A percentile compares a stretch with the other conserved stretches of the same genome.
phyloP scores from a whole-genome alignment of 2,113 vertebrate species.

The Etheostoma cragini region DNA sequence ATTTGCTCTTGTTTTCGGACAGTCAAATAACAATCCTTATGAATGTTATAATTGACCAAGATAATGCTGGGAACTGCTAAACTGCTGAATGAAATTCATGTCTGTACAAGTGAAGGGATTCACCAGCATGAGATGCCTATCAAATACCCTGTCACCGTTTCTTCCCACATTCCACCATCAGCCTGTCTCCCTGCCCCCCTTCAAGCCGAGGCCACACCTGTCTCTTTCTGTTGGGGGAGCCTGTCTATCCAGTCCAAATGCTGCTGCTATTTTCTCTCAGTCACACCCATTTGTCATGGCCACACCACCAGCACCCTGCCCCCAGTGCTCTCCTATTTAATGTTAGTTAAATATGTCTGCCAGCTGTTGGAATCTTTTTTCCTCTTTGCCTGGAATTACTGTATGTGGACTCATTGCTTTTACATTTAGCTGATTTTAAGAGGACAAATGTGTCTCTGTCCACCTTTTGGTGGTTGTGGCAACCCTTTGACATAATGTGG shows the following conservation, averaged over 20 bases:
- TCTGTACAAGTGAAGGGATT: conserved; percentile 40
- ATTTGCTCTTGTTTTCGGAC: not conserved
- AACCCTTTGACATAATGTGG: not conserved
- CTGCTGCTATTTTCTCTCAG: conserved; percentile 79
- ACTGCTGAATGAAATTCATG: conserved; percentile 25
- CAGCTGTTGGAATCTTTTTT: conserved; percentile 66
- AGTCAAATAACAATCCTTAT: not conserved
- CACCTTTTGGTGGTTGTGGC: not conserved
- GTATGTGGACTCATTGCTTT: conserved; percentile 10
- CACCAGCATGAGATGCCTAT: conserved; percentile 35
- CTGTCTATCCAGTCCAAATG: conserved; percentile 76
- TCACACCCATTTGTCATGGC: conserved; percentile 77
- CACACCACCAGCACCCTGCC: conserved; percentile 51
- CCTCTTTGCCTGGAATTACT: conserved; percentile 29
- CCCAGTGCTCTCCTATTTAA: conserved; percentile 56
- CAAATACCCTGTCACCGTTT: conserved; percentile 33
- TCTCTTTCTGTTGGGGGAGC: conserved; percentile 75
- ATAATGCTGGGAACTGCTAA: not conserved
- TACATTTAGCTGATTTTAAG: not conserved
- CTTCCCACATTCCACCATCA: conserved; percentile 66
- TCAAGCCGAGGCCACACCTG: conserved; percentile 79
- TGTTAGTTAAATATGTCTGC: conserved; percentile 49
- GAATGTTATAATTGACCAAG: not conserved
- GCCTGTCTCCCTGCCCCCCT: conserved; percentile 48
- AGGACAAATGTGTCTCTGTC: conserved; percentile 11